Conservation (phyloP, 2,888 invertebrate genomes). For the Xylophagus ater region DNA sequence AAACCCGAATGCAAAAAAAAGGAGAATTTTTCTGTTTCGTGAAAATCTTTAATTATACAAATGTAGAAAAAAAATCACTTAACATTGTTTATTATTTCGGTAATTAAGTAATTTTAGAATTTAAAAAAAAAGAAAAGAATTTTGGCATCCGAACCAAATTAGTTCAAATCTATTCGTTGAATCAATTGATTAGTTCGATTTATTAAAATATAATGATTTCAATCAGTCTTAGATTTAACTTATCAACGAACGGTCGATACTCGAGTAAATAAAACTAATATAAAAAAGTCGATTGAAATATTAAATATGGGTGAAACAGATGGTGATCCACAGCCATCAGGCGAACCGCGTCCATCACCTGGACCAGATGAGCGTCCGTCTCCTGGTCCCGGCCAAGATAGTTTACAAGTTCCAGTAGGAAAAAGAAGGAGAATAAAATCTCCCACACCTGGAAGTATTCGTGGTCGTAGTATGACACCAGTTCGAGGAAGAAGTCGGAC, state of each 20-base stretch:
- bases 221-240: slow-evolving; percentile 38
- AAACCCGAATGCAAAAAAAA: slow-evolving; percentile 1
- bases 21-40: not conserved
- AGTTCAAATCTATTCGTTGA: slow-evolving; percentile 18
- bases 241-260: slow-evolving; percentile 37
- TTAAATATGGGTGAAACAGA: slow-evolving; percentile 34
- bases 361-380: slow-evolving; percentile 25
- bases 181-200: slow-evolving; percentile 8
- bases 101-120: slow-evolving; percentile 13
- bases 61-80: slow-evolving; percentile 7
- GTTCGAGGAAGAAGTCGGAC: slow-evolving; percentile 38
- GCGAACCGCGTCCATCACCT: slow-evolving; percentile 26
- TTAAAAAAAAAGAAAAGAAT: slow-evolving; percentile 7
- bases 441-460: slow-evolving; percentile 35
- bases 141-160: slow-evolving; percentile 22
- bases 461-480: slow-evolving; percentile 38
- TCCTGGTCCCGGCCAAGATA: slow-evolving; percentile 29
- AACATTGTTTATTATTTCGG: slow-evolving; percentile 3
- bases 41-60: no score
- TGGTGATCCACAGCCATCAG: slow-evolving; percentile 31
- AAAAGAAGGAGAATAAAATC: slow-evolving; percentile 37
- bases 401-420: slow-evolving; percentile 32
- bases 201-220: slow-evolving; percentile 19
- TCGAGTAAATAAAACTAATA: slow-evolving; percentile 22
- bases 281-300: slow-evolving; percentile 13